phyloP scores from a whole-genome alignment of 64 coral and sea anemone genomes.

The Pocillopora damicornis region DNA sequence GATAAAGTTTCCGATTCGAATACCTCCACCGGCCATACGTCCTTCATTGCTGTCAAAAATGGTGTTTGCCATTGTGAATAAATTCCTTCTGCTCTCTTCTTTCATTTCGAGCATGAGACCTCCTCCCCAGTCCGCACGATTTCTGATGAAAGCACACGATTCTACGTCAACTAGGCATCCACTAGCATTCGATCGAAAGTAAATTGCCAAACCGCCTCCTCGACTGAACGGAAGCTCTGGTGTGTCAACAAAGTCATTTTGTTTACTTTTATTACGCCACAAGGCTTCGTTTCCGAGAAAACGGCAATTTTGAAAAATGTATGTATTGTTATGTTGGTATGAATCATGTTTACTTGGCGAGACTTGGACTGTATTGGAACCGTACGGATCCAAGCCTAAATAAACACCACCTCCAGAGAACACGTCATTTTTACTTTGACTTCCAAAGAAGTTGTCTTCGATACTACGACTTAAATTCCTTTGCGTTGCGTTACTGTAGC shows the following conservation, averaged over 20 bases:
- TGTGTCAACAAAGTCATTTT: slow-evolving; percentile 27
- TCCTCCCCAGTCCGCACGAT: slow-evolving; percentile 71
- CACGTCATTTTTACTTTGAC: neutral
- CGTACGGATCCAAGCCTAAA: slow-evolving; percentile 42
- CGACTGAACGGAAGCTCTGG: slow-evolving; percentile 84
- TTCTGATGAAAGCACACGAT: slow-evolving; percentile 52
- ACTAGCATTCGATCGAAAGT: slow-evolving; percentile 52
- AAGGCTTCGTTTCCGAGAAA: slow-evolving; percentile 73
- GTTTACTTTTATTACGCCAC: neutral
- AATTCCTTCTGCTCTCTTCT: slow-evolving; percentile 41
- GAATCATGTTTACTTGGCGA: slow-evolving; percentile 31
- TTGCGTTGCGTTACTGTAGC: neutral
- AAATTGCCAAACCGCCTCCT: slow-evolving; percentile 85
- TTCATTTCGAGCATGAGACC: slow-evolving; percentile 57
- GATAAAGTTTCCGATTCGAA: slow-evolving; percentile 18
- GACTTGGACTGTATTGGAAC: slow-evolving; percentile 51
- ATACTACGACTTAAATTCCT: neutral
- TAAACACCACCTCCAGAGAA: slow-evolving; percentile 72
- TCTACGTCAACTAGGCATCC: slow-evolving; percentile 60
- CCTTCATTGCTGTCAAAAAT: slow-evolving; percentile 56
- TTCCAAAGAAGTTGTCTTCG: too few relatives aligned
- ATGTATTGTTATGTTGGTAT: slow-evolving; percentile 55
- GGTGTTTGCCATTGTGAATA: slow-evolving; percentile 29
- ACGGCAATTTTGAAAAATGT: slow-evolving; percentile 46
- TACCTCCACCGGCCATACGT: slow-evolving; percentile 50